Evolutionary conservation across 37 sponge, comb jelly and placozoan genomes (phyloP).

Genomic region (Corticium candelabrum): DNA sequence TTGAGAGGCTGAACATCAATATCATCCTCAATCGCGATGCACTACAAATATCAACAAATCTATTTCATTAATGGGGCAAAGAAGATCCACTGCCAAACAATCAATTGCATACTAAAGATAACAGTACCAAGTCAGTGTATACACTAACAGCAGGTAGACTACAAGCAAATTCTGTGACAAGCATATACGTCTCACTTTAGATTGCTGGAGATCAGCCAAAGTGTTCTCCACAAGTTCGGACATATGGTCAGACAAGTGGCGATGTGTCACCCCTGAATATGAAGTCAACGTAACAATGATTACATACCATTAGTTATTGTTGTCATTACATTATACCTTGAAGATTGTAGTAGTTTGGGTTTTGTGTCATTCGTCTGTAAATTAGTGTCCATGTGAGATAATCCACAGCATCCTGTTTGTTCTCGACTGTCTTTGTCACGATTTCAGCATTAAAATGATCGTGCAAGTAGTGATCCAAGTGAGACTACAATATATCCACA

Average conservation of each 20-base stretch:
- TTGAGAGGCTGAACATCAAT: conserved; percentile 86
- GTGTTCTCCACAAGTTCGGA: conserved; percentile 94
- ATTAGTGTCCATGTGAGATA: conserved; percentile 99
- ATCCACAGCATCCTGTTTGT: conserved; percentile 99
- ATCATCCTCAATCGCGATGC: conserved; percentile 89
- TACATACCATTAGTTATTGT: neutral
- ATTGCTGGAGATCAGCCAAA: conserved; percentile 86
- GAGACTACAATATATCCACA: conserved; percentile 45
- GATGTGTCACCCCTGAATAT: conserved; percentile 70
- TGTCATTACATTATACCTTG: conserved; percentile 49
- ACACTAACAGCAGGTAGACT: too few species aligned
- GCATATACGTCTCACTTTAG: too few species aligned
- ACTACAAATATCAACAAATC: conserved; percentile 22
- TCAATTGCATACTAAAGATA: neutral
- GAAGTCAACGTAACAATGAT: neutral
- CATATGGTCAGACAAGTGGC: conserved; percentile 92
- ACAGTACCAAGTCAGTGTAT: too few species aligned
- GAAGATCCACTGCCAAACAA: neutral
- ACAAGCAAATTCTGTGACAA: too few species aligned
- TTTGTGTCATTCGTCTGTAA: conserved; percentile 92
- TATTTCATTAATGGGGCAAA: neutral
- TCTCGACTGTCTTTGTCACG: conserved; percentile 96
- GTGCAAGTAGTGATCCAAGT: conserved; percentile 92
- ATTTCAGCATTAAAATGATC: conserved; percentile 98
- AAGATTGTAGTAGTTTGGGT: conserved; percentile 98